Conservation (phyloP, 2,888 invertebrate genomes). For the Netelia melanura region DNA sequence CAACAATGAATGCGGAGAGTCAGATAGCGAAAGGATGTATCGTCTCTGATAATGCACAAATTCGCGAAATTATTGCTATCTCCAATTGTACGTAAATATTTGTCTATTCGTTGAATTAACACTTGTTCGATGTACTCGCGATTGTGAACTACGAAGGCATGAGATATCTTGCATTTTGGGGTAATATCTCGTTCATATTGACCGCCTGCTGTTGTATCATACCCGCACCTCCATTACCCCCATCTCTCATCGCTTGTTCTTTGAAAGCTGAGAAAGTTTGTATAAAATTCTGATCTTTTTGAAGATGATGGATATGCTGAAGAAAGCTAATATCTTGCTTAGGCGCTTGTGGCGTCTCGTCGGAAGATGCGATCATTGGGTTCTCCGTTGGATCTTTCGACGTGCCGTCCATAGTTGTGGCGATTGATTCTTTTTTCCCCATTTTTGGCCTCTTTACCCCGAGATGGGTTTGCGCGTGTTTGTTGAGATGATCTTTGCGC, state of each 20-base stretch:
- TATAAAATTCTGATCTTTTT: constrained; percentile 80
- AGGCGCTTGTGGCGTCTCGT: constrained; percentile 63
- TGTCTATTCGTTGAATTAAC: constrained; percentile 17
- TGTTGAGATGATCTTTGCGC: constrained; percentile 86
- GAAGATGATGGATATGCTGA: constrained; percentile 81
- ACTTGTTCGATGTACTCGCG: constrained; percentile 6
- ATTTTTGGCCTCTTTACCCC: constrained; percentile 79
- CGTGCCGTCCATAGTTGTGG: constrained; percentile 47
- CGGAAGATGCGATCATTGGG: constrained; percentile 21
- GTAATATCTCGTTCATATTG: constrained; percentile 83
- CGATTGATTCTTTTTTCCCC: constrained; percentile 77
- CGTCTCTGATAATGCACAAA: background rate
- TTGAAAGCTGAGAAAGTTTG: constrained; percentile 82
- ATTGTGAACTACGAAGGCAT: constrained; percentile 81
- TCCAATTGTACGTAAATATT: constrained; percentile 29
- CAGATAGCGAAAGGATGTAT: background rate
- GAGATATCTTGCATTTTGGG: constrained; percentile 83
- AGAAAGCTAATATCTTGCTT: constrained; percentile 79
- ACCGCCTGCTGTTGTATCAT: constrained; percentile 80
- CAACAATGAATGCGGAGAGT: background rate
- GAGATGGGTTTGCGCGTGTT: constrained; percentile 85
- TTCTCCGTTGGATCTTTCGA: constrained; percentile 69
- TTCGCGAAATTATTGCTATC: constrained; percentile 32
- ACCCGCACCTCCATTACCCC: constrained; percentile 72
- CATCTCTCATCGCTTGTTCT: constrained; percentile 81